Base-by-base conservation (phyloP, 2,888 invertebrate genomes). In the Yponomeuta cagnagella region DNA sequence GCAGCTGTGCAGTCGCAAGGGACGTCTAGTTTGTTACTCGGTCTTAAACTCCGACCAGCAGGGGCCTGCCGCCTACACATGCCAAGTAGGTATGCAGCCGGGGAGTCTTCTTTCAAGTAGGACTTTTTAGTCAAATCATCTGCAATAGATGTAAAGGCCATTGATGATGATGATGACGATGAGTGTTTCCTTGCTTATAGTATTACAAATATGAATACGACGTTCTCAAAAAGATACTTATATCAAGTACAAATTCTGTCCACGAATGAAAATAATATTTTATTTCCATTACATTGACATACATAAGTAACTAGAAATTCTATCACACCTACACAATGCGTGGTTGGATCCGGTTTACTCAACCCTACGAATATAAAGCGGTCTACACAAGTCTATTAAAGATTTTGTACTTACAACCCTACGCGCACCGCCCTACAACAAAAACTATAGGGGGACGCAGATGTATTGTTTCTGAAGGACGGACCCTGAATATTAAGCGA, bases 391-490 rank as follows among this genome's bases (percentile, higher is more conserved):
- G 52, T 58, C 52, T 15, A 58, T 58, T 58, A 58, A 15, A 58
- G 52, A 58, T 58, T 65, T 48, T 70, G 33, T 63, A 43, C 87
- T 74, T 76, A 80, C 80, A 84, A 82, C 84, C 85, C 86, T 85
- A 86, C 82, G 77, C 78, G 78, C 80, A 80, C 83, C 84, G 82
- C 83, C 85, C 86, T 83, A 77, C 86, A 83, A 88, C 89, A 89
- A 89, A 70, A 87, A 89, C 88, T 85, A 84, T 84, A 79, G 82
- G 82, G 80, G 80, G 82, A 85, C 87, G 90, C 48, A 89, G 89
- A 89, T 88, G 85, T 85, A 80, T 89, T 88, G 89, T 88, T 89
- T 88, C 89, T 90, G 89, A 87, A 79, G 83, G 79, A 90, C 91
- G 89, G 79, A 78, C 75, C 74, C 81, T 81, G 91, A 90, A 91